Conservation (phyloP, 2,888 invertebrate species). For the Macaria liturata region DNA sequence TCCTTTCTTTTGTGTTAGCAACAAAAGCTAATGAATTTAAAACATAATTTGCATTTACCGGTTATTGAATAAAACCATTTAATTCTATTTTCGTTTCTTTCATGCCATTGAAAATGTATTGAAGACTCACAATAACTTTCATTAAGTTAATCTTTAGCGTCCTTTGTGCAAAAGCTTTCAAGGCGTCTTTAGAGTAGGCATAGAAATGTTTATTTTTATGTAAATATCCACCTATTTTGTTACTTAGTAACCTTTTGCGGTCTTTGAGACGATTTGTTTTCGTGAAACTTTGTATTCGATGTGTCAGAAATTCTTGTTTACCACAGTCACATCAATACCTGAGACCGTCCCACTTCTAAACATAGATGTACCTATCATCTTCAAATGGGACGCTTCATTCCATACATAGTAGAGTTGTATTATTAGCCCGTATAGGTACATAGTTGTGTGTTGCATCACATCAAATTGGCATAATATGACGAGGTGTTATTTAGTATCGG, state of each 20-base stretch:
- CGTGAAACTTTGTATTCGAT: background rate
- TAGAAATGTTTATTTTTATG: slow-evolving; percentile 3
- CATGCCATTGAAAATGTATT: slow-evolving; percentile 27
- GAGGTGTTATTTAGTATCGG: slow-evolving; percentile 41
- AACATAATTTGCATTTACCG: slow-evolving; percentile 32
- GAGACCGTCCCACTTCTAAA: no score
- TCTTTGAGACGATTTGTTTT: slow-evolving; percentile 11
- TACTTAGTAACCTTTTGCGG: slow-evolving; percentile 5
- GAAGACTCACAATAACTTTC: slow-evolving; percentile 26
- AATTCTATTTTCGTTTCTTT: slow-evolving; percentile 31
- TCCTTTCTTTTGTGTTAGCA: slow-evolving; percentile 21
- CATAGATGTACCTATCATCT: no score
- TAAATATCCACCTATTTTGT: background rate
- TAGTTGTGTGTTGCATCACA: slow-evolving; percentile 31
- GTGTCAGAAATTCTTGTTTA: slow-evolving; percentile 2
- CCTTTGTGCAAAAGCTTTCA: slow-evolving; percentile 21
- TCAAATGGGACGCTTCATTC: no score
- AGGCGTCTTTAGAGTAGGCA: slow-evolving; percentile 10
- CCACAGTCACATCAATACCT: no score
- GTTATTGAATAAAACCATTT: slow-evolving; percentile 22
- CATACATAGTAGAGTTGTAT: no score
- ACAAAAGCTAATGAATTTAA: slow-evolving; percentile 34
- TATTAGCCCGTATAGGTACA: background rate
- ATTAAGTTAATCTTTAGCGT: slow-evolving; percentile 17
- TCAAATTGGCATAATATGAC: slow-evolving; percentile 33